Conservation (phyloP, 2,113 vertebrate species). For the Amblyornis subalaris region DNA sequence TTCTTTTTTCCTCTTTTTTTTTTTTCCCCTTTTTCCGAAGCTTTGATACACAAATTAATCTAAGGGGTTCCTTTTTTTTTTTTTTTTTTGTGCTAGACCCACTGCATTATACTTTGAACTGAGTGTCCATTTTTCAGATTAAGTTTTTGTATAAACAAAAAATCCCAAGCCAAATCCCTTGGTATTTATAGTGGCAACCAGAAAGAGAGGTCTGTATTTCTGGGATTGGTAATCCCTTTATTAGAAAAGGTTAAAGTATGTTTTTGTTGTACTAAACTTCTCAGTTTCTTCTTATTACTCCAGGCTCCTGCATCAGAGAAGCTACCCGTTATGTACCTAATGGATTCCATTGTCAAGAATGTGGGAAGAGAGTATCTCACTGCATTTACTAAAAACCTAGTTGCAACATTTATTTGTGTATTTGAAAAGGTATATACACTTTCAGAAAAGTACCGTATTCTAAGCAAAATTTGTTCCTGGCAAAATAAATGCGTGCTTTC, state of each 20-base stretch:
- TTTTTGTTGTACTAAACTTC: slow-evolving; percentile 92
- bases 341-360: slow-evolving; percentile 99
- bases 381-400: slow-evolving; percentile 99
- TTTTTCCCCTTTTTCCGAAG: neutral
- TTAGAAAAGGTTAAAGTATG: slow-evolving; percentile 51
- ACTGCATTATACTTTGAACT: slow-evolving; percentile 26
- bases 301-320: slow-evolving; percentile 94
- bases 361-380: slow-evolving; percentile 98
- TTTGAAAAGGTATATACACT: slow-evolving; percentile 98
- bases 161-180: slow-evolving; percentile 17
- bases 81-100: slow-evolving; percentile 24
- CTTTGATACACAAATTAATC: neutral
- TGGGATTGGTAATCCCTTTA: slow-evolving; percentile 65
- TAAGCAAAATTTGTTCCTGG: slow-evolving; percentile 54
- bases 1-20: neutral
- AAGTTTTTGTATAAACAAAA: slow-evolving; percentile 39
- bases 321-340: slow-evolving; percentile 99
- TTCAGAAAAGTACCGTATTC: slow-evolving; percentile 71
- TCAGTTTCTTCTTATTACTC: slow-evolving; percentile 97
- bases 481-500: slow-evolving; percentile 73
- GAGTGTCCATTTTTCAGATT: slow-evolving; percentile 2
- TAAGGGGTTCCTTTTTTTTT: neutral
- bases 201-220: slow-evolving; percentile 70
- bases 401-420: slow-evolving; percentile 99
- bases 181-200: slow-evolving; percentile 58